A percentile compares a stretch with the other conserved stretches of the same genome.
phyloP scores from a whole-genome alignment of 1,140 invertebrate genomes.

The Eueides isabella region DNA sequence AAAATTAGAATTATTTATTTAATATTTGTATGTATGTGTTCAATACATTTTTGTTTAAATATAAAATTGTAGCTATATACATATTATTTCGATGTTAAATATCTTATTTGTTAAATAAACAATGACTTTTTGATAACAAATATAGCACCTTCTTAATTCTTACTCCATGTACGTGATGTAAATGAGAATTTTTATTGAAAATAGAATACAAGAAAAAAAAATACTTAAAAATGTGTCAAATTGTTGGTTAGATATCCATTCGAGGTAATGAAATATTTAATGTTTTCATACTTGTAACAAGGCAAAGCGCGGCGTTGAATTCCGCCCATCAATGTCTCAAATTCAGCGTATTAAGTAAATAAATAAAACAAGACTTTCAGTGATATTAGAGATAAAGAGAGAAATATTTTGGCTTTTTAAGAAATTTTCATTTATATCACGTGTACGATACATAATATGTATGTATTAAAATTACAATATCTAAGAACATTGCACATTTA shows the following conservation, averaged over 20 bases:
- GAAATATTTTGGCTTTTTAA: background rate
- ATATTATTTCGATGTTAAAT: slow-evolving; percentile 31
- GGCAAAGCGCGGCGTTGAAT: too few species aligned
- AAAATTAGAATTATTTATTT: background rate
- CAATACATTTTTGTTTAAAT: slow-evolving; percentile 4
- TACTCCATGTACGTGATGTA: slow-evolving; percentile 24
- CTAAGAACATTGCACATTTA: slow-evolving; percentile 32
- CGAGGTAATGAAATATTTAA: too few species aligned
- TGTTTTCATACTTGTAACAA: too few species aligned
- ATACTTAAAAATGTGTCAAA: too few species aligned
- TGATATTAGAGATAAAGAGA: too few species aligned
- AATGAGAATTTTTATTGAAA: slow-evolving; percentile 10
- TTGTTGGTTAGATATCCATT: too few species aligned
- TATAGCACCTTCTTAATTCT: slow-evolving; percentile 45
- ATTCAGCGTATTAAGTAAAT: too few species aligned
- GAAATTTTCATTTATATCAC: slow-evolving; percentile 24
- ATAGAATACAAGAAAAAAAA: background rate
- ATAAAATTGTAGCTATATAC: slow-evolving; percentile 17
- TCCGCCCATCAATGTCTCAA: too few species aligned
- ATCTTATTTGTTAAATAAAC: slow-evolving; percentile 24
- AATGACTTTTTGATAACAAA: slow-evolving; percentile 40
- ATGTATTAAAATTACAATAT: slow-evolving; percentile 21
- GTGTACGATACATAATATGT: background rate
- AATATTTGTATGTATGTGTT: too few species aligned
- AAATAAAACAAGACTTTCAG: too few species aligned